These are phyloP conservation scores for Trisateles emortualis DNA, from an alignment of 2,888 invertebrate genomes.

Conservation along the genomic window DNA sequence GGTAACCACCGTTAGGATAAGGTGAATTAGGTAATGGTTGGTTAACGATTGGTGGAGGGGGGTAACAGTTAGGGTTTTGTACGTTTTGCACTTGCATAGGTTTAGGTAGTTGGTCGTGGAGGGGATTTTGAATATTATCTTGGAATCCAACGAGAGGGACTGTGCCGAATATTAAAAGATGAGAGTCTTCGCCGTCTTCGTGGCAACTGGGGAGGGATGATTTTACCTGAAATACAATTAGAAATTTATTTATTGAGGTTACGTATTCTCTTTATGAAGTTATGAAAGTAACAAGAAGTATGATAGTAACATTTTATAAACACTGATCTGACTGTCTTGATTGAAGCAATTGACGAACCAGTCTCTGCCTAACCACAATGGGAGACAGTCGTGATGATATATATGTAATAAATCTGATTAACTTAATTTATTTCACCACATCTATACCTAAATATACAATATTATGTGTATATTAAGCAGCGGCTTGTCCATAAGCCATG, in stretches of 20 bases:
- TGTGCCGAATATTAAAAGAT: constrained; percentile 64
- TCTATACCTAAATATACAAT: too few relatives aligned
- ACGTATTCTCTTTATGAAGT: too few relatives aligned
- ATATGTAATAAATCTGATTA: too few relatives aligned
- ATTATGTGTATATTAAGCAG: too few relatives aligned
- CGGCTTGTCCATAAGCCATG: too few relatives aligned
- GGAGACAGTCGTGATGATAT: too few relatives aligned
- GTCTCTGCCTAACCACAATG: too few relatives aligned
- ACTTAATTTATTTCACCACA: too few relatives aligned
- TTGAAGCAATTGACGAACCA: too few relatives aligned
- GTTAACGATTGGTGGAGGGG: constrained; percentile 48
- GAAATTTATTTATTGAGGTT: constrained; percentile 7
- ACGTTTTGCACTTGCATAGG: constrained; percentile 30
- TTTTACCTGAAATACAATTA: constrained; percentile 55
- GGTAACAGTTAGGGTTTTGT: constrained; percentile 38
- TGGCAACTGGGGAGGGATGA: constrained; percentile 68
- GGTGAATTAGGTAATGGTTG: constrained; percentile 49
- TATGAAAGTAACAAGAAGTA: too few relatives aligned
- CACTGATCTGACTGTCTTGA: too few relatives aligned
- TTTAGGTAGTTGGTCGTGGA: constrained; percentile 55
- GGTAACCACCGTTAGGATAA: constrained; percentile 28
- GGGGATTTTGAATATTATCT: constrained; percentile 53
- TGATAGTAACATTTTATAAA: too few relatives aligned
- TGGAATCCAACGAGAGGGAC: constrained; percentile 65
- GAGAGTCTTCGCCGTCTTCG: constrained; percentile 50